Conservation (phyloP, 2,113 vertebrate species). For the Tupaia tana region DNA sequence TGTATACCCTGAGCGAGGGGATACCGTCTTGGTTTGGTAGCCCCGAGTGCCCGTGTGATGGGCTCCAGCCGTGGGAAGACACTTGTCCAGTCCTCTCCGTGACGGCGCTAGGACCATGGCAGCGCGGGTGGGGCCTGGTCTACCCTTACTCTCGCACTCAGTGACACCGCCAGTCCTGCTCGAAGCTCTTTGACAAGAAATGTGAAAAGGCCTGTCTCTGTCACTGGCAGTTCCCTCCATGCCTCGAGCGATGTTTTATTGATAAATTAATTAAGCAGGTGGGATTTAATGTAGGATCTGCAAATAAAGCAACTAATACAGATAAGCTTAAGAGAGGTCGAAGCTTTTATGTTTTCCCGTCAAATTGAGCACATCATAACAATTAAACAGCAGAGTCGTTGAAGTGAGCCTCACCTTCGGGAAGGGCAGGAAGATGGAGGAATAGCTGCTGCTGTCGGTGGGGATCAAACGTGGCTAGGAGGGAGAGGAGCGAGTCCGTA, state of each 20-base stretch:
- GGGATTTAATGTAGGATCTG: background rate
- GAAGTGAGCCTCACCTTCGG: background rate
- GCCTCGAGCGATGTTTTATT: background rate
- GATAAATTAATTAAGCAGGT: constrained; percentile 4
- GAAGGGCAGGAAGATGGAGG: background rate
- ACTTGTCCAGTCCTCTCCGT: background rate
- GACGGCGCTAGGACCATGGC: background rate
- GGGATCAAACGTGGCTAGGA: background rate
- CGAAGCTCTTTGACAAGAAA: background rate
- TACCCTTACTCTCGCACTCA: background rate
- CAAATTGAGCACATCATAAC: constrained; percentile 4
- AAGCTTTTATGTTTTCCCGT: background rate
- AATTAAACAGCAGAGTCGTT: background rate
- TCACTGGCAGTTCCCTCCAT: background rate
- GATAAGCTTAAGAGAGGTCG: background rate
- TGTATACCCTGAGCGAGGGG: background rate
- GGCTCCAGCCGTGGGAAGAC: background rate
- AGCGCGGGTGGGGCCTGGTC: background rate
- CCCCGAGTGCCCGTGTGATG: background rate
- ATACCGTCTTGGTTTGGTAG: background rate
- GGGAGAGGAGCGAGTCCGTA: background rate
- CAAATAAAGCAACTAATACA: constrained; percentile 1
- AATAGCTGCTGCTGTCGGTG: background rate
- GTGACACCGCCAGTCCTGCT: background rate
- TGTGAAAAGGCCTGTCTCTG: background rate